Evolutionary conservation across 2,113 vertebrate genomes (phyloP).

Genomic region (Cyphomyrus discorhynchus): DNA sequence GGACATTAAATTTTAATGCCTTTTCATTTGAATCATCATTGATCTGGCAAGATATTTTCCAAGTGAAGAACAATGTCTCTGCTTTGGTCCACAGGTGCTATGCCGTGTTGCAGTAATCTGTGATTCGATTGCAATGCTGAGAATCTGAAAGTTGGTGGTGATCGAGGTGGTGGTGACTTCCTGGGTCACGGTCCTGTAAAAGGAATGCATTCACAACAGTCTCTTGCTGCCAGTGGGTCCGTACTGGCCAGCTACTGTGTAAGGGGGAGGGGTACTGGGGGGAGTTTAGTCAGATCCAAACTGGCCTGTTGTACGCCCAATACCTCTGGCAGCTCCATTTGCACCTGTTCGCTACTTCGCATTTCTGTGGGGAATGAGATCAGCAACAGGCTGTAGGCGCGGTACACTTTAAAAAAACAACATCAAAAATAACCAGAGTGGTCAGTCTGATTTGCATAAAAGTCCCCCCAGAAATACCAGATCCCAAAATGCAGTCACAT

Average conservation of each 20-base stretch:
- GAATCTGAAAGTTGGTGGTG: not conserved
- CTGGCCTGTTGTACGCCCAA: not conserved
- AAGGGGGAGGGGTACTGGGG: not conserved
- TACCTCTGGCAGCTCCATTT: constrained; percentile 16
- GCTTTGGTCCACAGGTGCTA: constrained; percentile 6
- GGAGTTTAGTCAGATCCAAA: not conserved
- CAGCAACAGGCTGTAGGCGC: not conserved
- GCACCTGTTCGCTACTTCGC: constrained; percentile 19
- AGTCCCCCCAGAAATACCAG: not conserved
- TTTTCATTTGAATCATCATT: not conserved
- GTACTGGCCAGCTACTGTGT: constrained; percentile 14
- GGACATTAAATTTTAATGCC: not conserved
- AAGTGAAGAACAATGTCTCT: not conserved
- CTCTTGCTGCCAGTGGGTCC: constrained; percentile 15
- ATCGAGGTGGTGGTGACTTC: not conserved
- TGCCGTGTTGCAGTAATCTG: not conserved
- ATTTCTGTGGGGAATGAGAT: not conserved
- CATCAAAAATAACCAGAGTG: not conserved
- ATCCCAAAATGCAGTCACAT: not conserved
- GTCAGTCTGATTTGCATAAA: constrained; percentile 4
- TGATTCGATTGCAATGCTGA: not conserved
- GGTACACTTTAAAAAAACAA: not conserved
- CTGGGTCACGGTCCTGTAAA: not conserved
- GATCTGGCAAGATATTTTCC: not conserved
- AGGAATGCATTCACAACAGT: not conserved